Evolutionary conservation across 2,113 vertebrate genomes (phyloP), one percentile per base, ranked within the genome.

Genomic region (Geococcyx californianus): DNA sequence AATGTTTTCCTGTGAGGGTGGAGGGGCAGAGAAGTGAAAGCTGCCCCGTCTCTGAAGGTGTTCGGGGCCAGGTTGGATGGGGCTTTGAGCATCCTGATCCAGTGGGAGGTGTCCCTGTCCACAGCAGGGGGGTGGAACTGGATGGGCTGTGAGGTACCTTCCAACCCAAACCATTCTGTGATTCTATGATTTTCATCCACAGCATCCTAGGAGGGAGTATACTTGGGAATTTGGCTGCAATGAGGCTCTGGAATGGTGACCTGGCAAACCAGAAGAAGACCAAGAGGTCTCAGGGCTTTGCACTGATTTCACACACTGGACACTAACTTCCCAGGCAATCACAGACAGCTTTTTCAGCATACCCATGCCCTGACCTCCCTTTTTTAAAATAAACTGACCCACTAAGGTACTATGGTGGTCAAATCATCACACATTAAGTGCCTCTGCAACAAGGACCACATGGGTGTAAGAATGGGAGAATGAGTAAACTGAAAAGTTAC

Each of bases 131-230:
- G 23, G 21, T 49, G 21, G 11, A 23, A 49, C 47, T 24, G 23
- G 47, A 6, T 49, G 47, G 47, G 47, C 21, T 49, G 20, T 49
- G 47, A 49, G 47, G 47, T 49, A 20, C 20, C 21, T 21, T 49
- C 21, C 47, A 49, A 6, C 47, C 21, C 47, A 49, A 49, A 49
- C 10, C 23, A 24, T 24, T 49, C 47, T 21, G 20, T 10, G 21
- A 24, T 24, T 49, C 47, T 49, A 24, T 49, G 47, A 49, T 49
- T 78, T 82, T n/a, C 49, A 69, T 24, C 45, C 6, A 10, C 2
- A 3, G 31, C 55, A 66, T 42, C 62, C 47, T 9, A 11, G 16
- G 9, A 70, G 12, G 20, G 45, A 63, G 38, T 0, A 0, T 9
- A 15, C 18, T 29, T 4, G 6, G 56, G 45, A 59, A 45, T 26